Conservation (phyloP, 2,113 vertebrate genomes). For the Synchiropus splendidus region DNA sequence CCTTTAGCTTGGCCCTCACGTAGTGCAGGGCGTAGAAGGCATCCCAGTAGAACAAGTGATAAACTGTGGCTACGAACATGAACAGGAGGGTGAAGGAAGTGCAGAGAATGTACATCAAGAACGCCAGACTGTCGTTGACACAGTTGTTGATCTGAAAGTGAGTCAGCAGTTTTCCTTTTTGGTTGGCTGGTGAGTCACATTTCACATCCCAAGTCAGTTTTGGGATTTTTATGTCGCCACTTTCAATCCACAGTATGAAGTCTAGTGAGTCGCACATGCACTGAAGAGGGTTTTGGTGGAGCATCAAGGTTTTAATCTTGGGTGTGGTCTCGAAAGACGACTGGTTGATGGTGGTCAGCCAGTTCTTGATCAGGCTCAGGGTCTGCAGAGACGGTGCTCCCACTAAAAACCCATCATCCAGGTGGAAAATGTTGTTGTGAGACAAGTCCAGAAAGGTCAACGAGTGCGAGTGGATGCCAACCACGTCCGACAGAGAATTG, state of each 20-base stretch:
- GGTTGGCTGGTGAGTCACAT: conserved; percentile 43
- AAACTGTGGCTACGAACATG: conserved; percentile 42
- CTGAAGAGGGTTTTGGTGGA: conserved; percentile 66
- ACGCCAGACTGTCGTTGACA: conserved; percentile 35
- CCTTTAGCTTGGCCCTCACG: conserved; percentile 56
- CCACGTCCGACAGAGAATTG: conserved; percentile 57
- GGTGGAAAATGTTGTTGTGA: conserved; percentile 55
- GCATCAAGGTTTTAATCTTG: conserved; percentile 29
- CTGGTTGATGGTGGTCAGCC: conserved; percentile 56
- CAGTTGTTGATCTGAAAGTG: conserved; percentile 52
- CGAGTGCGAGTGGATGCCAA: conserved; percentile 36
- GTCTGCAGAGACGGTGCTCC: conserved; percentile 33
- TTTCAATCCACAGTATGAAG: conserved; percentile 64
- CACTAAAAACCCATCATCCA: conserved; percentile 48
- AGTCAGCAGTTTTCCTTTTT: conserved; percentile 26
- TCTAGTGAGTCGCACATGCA: conserved; percentile 64
- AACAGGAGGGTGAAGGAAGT: conserved; percentile 45
- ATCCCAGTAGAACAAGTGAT: conserved; percentile 73
- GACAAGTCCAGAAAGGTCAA: conserved; percentile 63
- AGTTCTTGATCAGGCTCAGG: conserved; percentile 64
- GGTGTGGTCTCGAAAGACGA: conserved; percentile 31
- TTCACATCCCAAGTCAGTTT: conserved; percentile 50
- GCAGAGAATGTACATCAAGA: conserved; percentile 41
- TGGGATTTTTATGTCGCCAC: conserved; percentile 46
- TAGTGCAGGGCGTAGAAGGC: conserved; percentile 58